Conservation (phyloP, 2,888 invertebrate species). For the Lordiphosa fenestrarum region DNA sequence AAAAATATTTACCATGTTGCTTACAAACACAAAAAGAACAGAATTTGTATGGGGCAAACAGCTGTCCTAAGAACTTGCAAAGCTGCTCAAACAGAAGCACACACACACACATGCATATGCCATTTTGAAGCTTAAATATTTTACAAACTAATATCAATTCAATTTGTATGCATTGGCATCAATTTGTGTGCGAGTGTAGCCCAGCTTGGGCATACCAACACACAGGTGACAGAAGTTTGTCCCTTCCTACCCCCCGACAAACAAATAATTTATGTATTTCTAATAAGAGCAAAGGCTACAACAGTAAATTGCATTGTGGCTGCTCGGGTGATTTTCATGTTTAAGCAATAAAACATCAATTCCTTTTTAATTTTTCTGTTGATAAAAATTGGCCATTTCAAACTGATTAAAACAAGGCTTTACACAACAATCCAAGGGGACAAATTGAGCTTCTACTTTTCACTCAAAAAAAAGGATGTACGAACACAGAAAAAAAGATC, state of each 20-base stretch:
- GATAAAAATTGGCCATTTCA: not conserved
- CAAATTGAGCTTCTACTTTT: too few species aligned
- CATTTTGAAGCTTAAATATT: constrained; percentile 61
- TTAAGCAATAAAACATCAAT: not conserved
- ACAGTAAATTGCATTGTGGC: constrained; percentile 19
- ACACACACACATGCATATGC: constrained; percentile 27
- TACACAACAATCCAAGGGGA: too few species aligned
- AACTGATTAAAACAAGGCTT: too few species aligned
- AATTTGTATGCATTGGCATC: constrained; percentile 65
- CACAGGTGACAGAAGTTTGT: constrained; percentile 44
- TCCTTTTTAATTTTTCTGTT: not conserved
- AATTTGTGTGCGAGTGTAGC: constrained; percentile 27
- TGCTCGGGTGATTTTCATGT: too few species aligned
- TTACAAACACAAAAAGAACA: constrained; percentile 20
- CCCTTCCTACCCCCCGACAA: not conserved
- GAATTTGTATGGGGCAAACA: constrained; percentile 36
- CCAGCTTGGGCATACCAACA: constrained; percentile 37
- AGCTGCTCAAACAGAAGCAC: constrained; percentile 13
- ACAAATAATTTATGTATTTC: constrained; percentile 60
- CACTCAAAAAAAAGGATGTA: too few species aligned
- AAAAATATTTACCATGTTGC: constrained; percentile 25
- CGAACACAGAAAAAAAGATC: too few species aligned
- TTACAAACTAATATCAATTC: constrained; percentile 69
- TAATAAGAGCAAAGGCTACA: constrained; percentile 47
- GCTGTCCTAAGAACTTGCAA: constrained; percentile 20